Base-by-base conservation (phyloP, 2,888 invertebrate species). In the Acholoe squamosa region DNA sequence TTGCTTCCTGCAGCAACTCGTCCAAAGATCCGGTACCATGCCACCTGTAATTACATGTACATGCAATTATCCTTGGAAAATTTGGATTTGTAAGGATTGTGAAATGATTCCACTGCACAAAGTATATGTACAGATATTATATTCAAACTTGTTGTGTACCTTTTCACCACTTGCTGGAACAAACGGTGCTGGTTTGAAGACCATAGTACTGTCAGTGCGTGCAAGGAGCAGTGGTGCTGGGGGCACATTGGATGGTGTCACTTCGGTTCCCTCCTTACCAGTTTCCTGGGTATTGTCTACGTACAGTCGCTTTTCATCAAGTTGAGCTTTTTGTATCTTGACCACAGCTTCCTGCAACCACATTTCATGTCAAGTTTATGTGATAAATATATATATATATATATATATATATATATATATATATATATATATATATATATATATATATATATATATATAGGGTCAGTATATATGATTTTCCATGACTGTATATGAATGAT, bases 11-110 rank as follows among this genome's bases (percentile, higher is more conserved):
- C 92, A 0, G 95, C 93, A 89, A 93, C 92, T 31, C 95, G 93
- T 22, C 94, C 95, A 93, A 95, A 96, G 33, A 96, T 92, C 22
- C 95, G 92, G 92, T 95, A 96, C 95, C 95, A 96, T 0, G 94
- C 94, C 71, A 96, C 95, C 95, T 95, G 91, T 16, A 61, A 61
- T 61, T n/a, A 61, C n/a, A 61, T 19, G 19, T 10, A 43, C 10
- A 43, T 10, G 43, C 43, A 43, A 43, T 43, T 43, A 43, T n/a
- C n/a, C n/a, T n/a, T n/a, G n/a, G n/a, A n/a, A n/a, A n/a, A n/a
- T n/a, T n/a, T n/a, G n/a, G n/a, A n/a, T n/a, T n/a, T n/a, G n/a
- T n/a, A n/a, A n/a, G n/a, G n/a, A n/a, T n/a, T n/a, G n/a, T n/a
- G n/a, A n/a, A n/a, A n/a, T n/a, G n/a, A n/a, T n/a, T n/a, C n/a